Base-by-base conservation (phyloP, 2,888 invertebrate species). In the Oconnorella tubifera region DNA sequence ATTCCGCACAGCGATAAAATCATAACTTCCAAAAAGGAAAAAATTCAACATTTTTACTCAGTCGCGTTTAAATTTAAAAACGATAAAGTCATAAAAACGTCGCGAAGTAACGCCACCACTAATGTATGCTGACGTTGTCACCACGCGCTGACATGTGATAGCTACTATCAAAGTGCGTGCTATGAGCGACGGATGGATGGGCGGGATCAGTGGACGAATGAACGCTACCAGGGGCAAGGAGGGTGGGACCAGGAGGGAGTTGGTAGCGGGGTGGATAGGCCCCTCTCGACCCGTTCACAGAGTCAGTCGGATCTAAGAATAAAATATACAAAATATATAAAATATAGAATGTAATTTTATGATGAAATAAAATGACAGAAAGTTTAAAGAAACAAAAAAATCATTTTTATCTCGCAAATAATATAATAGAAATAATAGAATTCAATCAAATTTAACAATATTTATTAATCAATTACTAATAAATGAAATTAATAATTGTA, bases 151-250 rank as follows among this genome's bases (percentile, higher is more conserved):
- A 68, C 70, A 76, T 66, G 72, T 76, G 76, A 65, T 76, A 56
- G 61, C 50, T 75, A 65, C 71, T 68, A 62, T 78, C 78, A 23
- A 74, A 68, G 63, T 76, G 73, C 33, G 77, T 74, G 67, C 74
- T 75, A 73, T 77, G 76, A 31, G 76, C 74, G 51, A 74, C 74
- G 33, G 77, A 40, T 73, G 72, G 58, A 74, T 76, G 76, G 63
- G 76, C 77, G 50, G 73, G 71, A 61, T 77, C 77, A 59, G 78
- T 76, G 60, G 78, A 77, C 10, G 77, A 77, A 68, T 77, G 77
- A 10, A 78, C 76, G 25, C 75, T 75, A 3, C 49, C 56, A 6
- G 59, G 48, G 48, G 48, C 33, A 40, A 49, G 10, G n/a, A 55
- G 40, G 23, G 49, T 56, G 28, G 48, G 32, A 4, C 51, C 31